phyloP scores from a whole-genome alignment of 1,140 invertebrate genomes.

The Musca domestica region DNA sequence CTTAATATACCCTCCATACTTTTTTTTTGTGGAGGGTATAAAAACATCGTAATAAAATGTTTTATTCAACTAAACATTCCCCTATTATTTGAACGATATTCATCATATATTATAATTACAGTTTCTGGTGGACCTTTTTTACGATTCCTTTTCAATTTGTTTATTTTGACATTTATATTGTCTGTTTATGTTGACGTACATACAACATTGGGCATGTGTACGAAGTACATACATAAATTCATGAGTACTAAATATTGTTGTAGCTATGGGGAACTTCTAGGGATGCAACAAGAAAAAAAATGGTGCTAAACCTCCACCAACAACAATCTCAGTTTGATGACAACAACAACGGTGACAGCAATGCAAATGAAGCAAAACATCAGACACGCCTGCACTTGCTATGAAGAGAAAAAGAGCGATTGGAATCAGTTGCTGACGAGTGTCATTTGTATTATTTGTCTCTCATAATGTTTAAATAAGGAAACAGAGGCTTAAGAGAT shows the following conservation, averaged over 20 bases:
- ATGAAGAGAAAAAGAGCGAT: neutral
- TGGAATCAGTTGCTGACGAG: too few species aligned
- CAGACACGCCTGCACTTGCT: slow-evolving; percentile 20
- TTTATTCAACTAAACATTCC: too few species aligned
- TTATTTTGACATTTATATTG: slow-evolving; percentile 18
- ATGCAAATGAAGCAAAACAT: slow-evolving; percentile 21
- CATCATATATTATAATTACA: neutral
- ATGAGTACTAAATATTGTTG: neutral
- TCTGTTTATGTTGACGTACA: neutral
- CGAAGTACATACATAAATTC: neutral
- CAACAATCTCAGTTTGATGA: too few species aligned
- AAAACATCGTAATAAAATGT: too few species aligned
- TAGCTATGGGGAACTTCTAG: neutral
- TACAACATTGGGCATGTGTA: too few species aligned
- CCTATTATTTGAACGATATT: too few species aligned
- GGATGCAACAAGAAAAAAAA: slow-evolving; percentile 10
- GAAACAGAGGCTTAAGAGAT: too few species aligned
- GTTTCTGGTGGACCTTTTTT: neutral
- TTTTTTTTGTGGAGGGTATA: too few species aligned
- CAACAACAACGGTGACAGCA: neutral
- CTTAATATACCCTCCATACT: too few species aligned
- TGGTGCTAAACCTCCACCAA: too few species aligned
- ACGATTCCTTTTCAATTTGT: slow-evolving; percentile 6
- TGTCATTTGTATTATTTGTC: too few species aligned
- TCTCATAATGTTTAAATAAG: too few species aligned